phyloP scores from a whole-genome alignment of 2,113 vertebrate species.

The Ramphastos sulfuratus region DNA sequence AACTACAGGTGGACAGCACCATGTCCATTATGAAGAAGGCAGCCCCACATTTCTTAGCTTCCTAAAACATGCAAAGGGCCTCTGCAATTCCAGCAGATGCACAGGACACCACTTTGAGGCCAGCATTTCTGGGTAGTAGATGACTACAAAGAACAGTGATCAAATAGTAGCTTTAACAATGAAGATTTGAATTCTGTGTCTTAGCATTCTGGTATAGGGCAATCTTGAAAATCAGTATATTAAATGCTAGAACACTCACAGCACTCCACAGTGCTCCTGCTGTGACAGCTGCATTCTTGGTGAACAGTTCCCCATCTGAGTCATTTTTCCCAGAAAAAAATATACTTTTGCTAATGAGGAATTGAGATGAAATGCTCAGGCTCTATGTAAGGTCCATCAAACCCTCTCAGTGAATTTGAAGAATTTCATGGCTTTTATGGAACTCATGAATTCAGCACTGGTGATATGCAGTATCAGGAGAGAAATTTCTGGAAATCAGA shows the following conservation, averaged over 20 bases:
- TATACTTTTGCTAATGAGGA: not conserved
- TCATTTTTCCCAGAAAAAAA: not conserved
- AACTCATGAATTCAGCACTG: not conserved
- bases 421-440: not conserved
- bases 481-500: not conserved
- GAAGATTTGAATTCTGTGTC: not conserved
- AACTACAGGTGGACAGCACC: not conserved
- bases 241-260: not conserved
- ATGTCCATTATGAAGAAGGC: not conserved
- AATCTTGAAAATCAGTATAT: not conserved
- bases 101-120: not conserved
- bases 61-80: not conserved
- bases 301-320: not conserved
- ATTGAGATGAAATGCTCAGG: not conserved
- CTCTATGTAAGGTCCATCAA: not conserved
- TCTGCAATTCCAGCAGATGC: not conserved
- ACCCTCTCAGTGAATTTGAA: not conserved
- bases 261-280: not conserved
- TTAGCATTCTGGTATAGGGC: not conserved
- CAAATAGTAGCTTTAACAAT: not conserved
- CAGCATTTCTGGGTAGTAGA: not conserved
- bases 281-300: not conserved
- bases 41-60: not conserved
- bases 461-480: not conserved
- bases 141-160: not conserved